A percentile compares a stretch with the other conserved stretches of the same genome.
Conservation (phyloP, 1,140 invertebrate species). For the Bombus pascuorum region DNA sequence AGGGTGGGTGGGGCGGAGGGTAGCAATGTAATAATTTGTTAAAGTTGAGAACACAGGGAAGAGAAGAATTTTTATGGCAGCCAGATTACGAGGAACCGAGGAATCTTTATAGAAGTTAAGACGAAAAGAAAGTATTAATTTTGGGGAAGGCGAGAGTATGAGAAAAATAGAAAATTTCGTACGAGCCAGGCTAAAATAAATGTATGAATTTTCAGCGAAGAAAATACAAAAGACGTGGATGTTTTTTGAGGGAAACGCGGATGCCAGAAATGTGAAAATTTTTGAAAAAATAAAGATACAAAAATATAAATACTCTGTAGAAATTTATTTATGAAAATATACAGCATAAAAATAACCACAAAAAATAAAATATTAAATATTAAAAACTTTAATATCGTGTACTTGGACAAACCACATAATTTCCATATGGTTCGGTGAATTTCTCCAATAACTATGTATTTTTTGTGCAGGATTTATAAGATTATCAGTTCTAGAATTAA, state of each 20-base stretch:
- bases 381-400: too few relatives aligned
- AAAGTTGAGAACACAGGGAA: not conserved
- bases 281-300: not conserved
- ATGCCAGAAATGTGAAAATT: not conserved
- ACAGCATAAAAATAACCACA: not conserved
- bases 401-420: too few relatives aligned
- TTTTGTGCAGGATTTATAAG: too few relatives aligned
- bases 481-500: too few relatives aligned
- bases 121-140: not conserved
- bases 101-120: not conserved
- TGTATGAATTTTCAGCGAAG: not conserved
- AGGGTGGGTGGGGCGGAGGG: rapidly evolving
- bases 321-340: not conserved
- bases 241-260: not conserved
- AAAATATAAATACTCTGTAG: not conserved
- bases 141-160: not conserved
- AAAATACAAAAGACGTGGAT: not conserved
- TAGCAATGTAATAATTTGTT: not conserved
- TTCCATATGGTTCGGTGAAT: too few relatives aligned
- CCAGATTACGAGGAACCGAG: not conserved
- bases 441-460: too few relatives aligned
- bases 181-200: not conserved
- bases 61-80: not conserved
- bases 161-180: too few relatives aligned
- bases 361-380: too few relatives aligned